Percentiles rank a stretch among this genome's conserved stretches.
These are phyloP conservation scores for Coronaproctus castanopsis DNA, from an alignment of 2,888 invertebrate genomes.

Conservation along the genomic window DNA sequence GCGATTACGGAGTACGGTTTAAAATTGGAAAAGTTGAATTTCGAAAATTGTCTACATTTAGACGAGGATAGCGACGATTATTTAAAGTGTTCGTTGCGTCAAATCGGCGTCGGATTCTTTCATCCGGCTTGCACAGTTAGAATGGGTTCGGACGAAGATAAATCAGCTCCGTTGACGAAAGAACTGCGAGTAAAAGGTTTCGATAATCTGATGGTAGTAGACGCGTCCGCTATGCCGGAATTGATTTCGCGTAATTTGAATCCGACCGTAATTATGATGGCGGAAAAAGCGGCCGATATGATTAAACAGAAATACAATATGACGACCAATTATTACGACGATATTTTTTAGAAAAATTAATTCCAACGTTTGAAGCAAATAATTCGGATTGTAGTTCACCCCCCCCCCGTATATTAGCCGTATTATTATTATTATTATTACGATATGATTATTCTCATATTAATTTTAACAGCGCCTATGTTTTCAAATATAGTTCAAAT, in stretches of 20 bases:
- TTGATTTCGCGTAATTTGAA: conserved; percentile 25
- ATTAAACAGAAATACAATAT: conserved; percentile 28
- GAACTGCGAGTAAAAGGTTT: conserved; percentile 25
- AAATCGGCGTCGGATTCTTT: conserved; percentile 20
- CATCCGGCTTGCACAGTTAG: conserved; percentile 24
- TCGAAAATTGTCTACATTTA: conserved; percentile 16
- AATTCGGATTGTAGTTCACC: too few species aligned
- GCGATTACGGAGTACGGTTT: conserved; percentile 19
- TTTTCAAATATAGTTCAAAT: too few species aligned
- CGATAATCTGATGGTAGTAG: conserved; percentile 26
- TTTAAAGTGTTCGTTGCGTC: conserved; percentile 20
- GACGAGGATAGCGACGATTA: conserved; percentile 19
- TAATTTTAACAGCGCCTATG: too few species aligned
- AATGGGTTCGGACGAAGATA: conserved; percentile 24
- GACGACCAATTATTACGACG: neutral
- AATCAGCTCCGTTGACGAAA: conserved; percentile 23
- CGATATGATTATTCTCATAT: too few species aligned
- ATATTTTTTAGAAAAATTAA: neutral
- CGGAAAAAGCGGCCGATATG: conserved; percentile 22
- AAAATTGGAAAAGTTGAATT: conserved; percentile 17
- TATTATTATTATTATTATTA: too few species aligned
- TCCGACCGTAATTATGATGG: conserved; percentile 21
- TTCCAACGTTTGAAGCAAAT: too few species aligned
- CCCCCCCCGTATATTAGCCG: too few species aligned
- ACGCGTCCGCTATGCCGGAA: conserved; percentile 27